A percentile compares a stretch with the other conserved stretches of the same genome.
Conservation (phyloP, 1,140 invertebrate species). For the Anastrepha ludens region DNA sequence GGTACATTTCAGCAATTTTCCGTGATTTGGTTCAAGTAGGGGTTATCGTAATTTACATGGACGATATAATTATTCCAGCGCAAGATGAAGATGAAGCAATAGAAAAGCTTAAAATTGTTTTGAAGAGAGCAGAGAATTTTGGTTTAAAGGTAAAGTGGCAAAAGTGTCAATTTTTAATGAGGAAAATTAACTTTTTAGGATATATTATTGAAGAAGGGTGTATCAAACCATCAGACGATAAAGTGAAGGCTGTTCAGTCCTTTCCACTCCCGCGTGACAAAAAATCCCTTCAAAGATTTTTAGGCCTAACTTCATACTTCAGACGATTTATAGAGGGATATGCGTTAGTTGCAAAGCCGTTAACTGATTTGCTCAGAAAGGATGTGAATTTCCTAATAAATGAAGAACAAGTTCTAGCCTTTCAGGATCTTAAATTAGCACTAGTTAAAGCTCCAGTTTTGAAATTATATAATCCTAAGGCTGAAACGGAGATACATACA, state of each 20-base stretch:
- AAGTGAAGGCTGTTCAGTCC: slow-evolving; percentile 59
- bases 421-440: slow-evolving; percentile 56
- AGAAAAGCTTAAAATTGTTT: neutral
- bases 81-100: neutral
- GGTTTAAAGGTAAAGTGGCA: neutral
- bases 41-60: slow-evolving; percentile 60
- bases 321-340: slow-evolving; percentile 65
- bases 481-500: slow-evolving; percentile 56
- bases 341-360: slow-evolving; percentile 62
- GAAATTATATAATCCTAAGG: slow-evolving; percentile 63
- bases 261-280: slow-evolving; percentile 63
- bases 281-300: slow-evolving; percentile 64
- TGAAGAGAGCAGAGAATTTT: neutral
- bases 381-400: neutral
- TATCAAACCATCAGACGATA: slow-evolving; percentile 43
- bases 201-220: slow-evolving; percentile 53
- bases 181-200: slow-evolving; percentile 24
- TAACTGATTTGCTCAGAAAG: slow-evolving; percentile 57
- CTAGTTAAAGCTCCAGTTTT: slow-evolving; percentile 59
- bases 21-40: neutral
- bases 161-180: slow-evolving; percentile 39
- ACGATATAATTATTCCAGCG: slow-evolving; percentile 22
- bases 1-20: slow-evolving; percentile 58
- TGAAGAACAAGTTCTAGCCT: slow-evolving; percentile 33
- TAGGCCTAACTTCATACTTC: slow-evolving; percentile 67